These are phyloP conservation scores for Grammomys dolichurus DNA, from an alignment of 2,113 vertebrate genomes.

Conservation along the genomic window DNA sequence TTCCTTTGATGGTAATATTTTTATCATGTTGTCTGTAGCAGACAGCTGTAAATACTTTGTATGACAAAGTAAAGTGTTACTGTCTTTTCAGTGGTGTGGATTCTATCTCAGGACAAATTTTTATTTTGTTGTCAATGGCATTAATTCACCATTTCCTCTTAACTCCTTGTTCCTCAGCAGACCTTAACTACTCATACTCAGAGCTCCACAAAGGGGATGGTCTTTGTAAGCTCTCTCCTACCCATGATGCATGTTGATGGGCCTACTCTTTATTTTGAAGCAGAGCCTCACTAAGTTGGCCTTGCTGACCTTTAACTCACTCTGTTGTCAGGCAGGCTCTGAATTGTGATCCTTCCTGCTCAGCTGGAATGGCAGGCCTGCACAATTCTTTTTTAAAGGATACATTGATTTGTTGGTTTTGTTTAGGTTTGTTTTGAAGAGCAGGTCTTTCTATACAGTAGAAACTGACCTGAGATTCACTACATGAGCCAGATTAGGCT, in stretches of 20 bases:
- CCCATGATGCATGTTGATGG: not conserved
- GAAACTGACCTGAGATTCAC: not conserved
- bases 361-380: not conserved
- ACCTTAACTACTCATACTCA: not conserved
- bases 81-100: not conserved
- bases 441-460: too few species aligned
- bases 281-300: not conserved
- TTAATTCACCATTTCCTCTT: constrained; percentile 16
- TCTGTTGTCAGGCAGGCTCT: not conserved
- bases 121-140: not conserved
- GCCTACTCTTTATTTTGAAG: not conserved
- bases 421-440: not conserved
- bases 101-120: not conserved
- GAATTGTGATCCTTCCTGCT: not conserved
- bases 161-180: not conserved
- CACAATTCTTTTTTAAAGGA: not conserved
- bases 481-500: not conserved
- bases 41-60: not conserved
- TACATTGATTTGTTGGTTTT: not conserved
- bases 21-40: constrained; percentile 15
- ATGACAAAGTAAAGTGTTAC: not conserved
- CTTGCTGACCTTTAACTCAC: not conserved
- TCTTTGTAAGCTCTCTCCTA: not conserved
- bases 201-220: too few species aligned
- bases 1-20: not conserved